Evolutionary conservation across 2,113 vertebrate genomes (phyloP), one percentile per base, ranked within the genome.

Genomic region (Meriones unguiculatus): DNA sequence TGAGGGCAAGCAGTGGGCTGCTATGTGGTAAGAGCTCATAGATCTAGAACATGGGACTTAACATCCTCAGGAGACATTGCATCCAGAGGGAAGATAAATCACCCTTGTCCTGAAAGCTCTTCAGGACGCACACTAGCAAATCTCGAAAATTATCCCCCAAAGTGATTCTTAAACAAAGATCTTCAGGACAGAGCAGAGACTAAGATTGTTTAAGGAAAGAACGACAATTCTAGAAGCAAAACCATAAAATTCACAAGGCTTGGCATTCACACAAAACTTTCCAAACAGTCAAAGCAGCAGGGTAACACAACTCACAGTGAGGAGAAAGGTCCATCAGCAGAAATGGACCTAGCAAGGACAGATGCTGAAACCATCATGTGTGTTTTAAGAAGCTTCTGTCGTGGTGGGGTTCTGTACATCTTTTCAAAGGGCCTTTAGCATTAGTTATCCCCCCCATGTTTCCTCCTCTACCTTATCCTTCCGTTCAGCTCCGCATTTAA

Each of bases 21-120:
- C 7, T 85, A 90, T 54, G n/a, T 32, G 75, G 41, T 7, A 89
- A 95, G n/a, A 86, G 54, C 81, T 50, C 28, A 76, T 67, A 89
- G 12, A 65, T 30, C 12, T 87, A 50, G 18, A 46, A 25, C 10
- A 75, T 69, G 20, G 15, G 25, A 15, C 32, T 82, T 69, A 35
- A 30, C 85, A 85, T 87, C n/a, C 38, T 93, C 52, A 6, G 52
- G 52, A 87, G 10, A 11, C 35, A 76, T 59, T 90, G 35, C 3
- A 46, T 89, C 50, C 38, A 24, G 41, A 78, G 38, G 73, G 20
- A 89, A 64, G 35, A 87, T 65, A 96, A 89, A 92, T 95, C 41
- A 88, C 32, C 11, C 15, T 7, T 85, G 65, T 32, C 50, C 46
- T 91, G 91, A 91, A 96, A 85, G 9, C 6, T 65, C 11, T 28